Evolutionary conservation across 1,140 invertebrate species (phyloP).

Genomic region (Phymastichus coffea): DNA sequence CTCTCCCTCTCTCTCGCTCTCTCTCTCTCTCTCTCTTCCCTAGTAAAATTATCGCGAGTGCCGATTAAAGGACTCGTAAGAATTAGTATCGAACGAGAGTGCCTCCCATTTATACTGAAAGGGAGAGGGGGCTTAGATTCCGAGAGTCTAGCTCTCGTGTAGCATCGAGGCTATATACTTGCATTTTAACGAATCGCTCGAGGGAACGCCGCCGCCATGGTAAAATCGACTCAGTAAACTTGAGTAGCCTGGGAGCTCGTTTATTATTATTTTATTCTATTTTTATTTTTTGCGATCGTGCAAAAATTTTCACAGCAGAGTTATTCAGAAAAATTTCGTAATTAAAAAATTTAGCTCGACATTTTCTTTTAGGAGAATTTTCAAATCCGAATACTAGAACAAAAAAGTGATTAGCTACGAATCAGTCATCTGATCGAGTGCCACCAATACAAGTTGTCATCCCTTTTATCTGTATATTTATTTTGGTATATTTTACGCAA

Average conservation of each 20-base stretch:
- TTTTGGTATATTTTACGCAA: constrained; percentile 7
- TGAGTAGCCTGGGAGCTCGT: too few species aligned
- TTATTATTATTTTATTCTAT: too few species aligned
- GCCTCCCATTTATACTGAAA: not conserved
- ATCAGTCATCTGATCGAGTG: constrained; percentile 19
- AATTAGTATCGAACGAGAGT: constrained; percentile 1
- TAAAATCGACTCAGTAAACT: constrained; percentile 21
- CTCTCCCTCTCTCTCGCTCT: too few species aligned
- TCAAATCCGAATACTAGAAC: too few species aligned
- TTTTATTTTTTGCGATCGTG: too few species aligned
- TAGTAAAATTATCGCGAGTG: constrained; percentile 16
- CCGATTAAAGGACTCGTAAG: constrained; percentile 9
- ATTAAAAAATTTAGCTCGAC: too few species aligned
- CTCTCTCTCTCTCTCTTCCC: too few species aligned
- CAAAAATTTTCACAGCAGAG: too few species aligned
- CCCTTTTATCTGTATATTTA: not conserved
- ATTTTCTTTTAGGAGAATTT: too few species aligned
- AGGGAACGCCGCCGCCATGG: too few species aligned
- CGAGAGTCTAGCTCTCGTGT: not conserved
- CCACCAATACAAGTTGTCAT: not conserved
- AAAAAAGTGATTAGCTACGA: not conserved
- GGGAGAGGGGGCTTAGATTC: constrained; percentile 7
- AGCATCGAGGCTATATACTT: not conserved
- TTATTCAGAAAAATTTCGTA: too few species aligned
- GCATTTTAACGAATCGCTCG: not conserved